Base-by-base conservation (phyloP, 2,888 invertebrate genomes). In the Oscheius sp. region DNA sequence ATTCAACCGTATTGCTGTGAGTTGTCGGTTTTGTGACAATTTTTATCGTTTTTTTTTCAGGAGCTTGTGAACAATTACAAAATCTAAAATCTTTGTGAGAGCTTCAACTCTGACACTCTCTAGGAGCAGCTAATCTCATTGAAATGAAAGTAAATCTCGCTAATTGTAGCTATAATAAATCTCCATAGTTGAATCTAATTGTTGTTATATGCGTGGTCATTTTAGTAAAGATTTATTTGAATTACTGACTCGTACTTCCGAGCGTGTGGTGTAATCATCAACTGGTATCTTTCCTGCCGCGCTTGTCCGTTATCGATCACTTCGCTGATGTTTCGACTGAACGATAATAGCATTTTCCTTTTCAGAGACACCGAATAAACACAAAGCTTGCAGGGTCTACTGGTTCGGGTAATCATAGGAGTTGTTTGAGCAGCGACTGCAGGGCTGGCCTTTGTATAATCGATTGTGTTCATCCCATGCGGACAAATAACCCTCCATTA, bases 31-130 rank as follows among this genome's bases (percentile, higher is more conserved):
- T n/a, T n/a, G n/a, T n/a, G n/a, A n/a, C n/a, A n/a, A n/a, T n/a
- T n/a, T n/a, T n/a, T n/a, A n/a, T n/a, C n/a, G n/a, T n/a, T n/a
- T n/a, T n/a, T n/a, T 64, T 74, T 71, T 17, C 63, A 89, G 89
- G 95, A 96, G 87, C 90, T 97, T 76, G 92, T 97, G 79, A 92
- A 92, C 75, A 95, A 93, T 89, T 97, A 96, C 89, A 93, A 95
- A 88, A 91, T 92, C 81, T 92, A 92, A 84, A 94, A 93, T 86
- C 90, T 97, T 74, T 91, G 92, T 0, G 95, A 96, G 89, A 96
- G 95, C 88, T 97, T 97, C 88, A 87, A 88, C 39, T 88, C 88
- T 20, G n/a, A n/a, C 25, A 3, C n/a, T n/a, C n/a, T n/a, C n/a
- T n/a, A n/a, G n/a, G n/a, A n/a, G n/a, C n/a, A n/a, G n/a, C n/a